Evolutionary conservation across 2,888 invertebrate genomes (phyloP), one percentile per base, ranked within the genome.

Genomic region (Acanthoscelides obtectus): DNA sequence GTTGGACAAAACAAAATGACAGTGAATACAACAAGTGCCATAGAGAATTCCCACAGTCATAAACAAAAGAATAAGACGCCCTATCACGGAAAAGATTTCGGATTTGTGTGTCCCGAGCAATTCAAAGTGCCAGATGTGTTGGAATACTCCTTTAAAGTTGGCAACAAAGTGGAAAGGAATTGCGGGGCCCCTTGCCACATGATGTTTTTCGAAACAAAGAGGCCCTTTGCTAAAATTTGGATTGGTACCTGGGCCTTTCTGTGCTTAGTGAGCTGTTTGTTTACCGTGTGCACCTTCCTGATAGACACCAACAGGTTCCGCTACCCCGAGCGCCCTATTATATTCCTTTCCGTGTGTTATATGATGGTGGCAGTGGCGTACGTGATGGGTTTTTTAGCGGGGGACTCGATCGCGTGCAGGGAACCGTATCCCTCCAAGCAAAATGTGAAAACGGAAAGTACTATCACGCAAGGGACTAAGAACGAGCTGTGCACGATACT

Each of bases 251-350:
- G 97, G 95, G 96, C 98, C 3, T 90, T 94, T 67, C 87, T 97
- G 67, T 98, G 98, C 83, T 90, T 95, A 64, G 88, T 92, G 2
- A 97, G 98, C 78, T 98, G 98, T 78, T 88, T 97, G 72, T 98
- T 99, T 86, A 96, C 96, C 73, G 92, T 96, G 72, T 88, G 95
- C 78, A 99, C 99, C 8, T 98, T 97, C 84, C 88, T 97, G 75
- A 94, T 99, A 77, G 98, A 99, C 85, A 95, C 96, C 73, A 93
- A 95, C 81, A 89, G 99, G 80, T 99, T 99, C 86, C 73, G 96
- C 66, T 99, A 99, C 86, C 99, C 99, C 17, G 99, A 99, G 86
- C 90, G 98, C 77, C 98, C 99, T 1, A 98, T 99, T 74, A 97
- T 99, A 80, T 99, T 98, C 85, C 87, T 99, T 72, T 97, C 98